Evolutionary conservation across 1,140 invertebrate species (phyloP), one percentile per base, ranked within the genome.

Genomic region (Fragariocoptes setiger): DNA sequence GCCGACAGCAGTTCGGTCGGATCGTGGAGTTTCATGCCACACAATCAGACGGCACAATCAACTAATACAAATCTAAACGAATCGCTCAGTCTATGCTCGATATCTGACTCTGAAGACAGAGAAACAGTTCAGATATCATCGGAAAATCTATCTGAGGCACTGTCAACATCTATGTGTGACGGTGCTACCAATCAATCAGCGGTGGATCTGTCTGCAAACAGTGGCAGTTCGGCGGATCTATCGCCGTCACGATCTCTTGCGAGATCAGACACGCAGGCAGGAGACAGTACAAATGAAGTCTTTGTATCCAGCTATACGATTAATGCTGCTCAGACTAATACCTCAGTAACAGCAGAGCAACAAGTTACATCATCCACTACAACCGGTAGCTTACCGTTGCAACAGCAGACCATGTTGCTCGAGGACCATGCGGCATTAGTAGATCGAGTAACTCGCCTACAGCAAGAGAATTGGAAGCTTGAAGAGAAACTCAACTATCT

Each of bases 401-500:
- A 3, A 8, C 19, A 40, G 40, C 8, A n/a, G 15, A 25, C 8
- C 8, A 31, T 31, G 25, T 31, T 31, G 25, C 25, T 31, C 8
- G 25, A 55, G 19, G 62, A 64, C 44, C 55, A 61, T 41, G 51
- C 48, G 21, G 56, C 58, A 15, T 49, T 65, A 15, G 42, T 65
- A 8, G 48, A 48, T 5, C 54, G 62, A 38, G 38, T 66, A 3
- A 52, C 56, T 16, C 44, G 47, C 12, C 43, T 64, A 4, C 62
- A 65, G 46, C 56, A 64, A 46, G 54, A 64, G 37, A 65, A 63
- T 25, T 63, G 61, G 59, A 51, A 49, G 22, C 44, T 65, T 17
- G 63, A 65, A 42, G 64, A 66, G 47, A 61, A 60, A 50, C 53
- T 65, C 2, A 51, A 54, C 25, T 61, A 64, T 46, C 48, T 66